Evolutionary conservation across 2,888 invertebrate genomes (phyloP), one percentile per base, ranked within the genome.

Genomic region (Sphaerolaimus hirsutus): DNA sequence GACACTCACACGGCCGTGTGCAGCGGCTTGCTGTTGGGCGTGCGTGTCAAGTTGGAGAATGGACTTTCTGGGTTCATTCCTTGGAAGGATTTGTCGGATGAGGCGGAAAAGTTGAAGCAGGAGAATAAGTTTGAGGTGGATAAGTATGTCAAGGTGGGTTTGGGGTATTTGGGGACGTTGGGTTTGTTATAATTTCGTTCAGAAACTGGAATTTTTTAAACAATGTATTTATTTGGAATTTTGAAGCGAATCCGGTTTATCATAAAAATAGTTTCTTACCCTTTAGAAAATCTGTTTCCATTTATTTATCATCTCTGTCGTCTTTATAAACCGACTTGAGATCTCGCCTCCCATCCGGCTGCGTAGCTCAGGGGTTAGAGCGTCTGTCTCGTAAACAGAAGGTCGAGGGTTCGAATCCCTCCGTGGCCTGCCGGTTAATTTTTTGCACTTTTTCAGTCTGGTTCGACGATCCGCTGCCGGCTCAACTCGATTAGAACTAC

Each of bases 1-100:
- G 91, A 93, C 66, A 91, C 91, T 69, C 91, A 93, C 66, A 81
- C 83, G 1, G 83, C 81, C 26, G 65, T 61, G 32, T 97, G 97
- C 67, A 89, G 84, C 0, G 97, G 97, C 0, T 81, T 84, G 63
- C 83, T 93, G 0, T 80, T 81, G 0, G 97, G 97, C 1, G 79
- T 97, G 0, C 75, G 81, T 49, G 71, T 84, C 37, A 72, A 81
- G 0, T 68, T 97, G 2, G 93, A 97, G 66, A 97, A 97, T 64
- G 81, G 81, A 0, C 60, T 72, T 32, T 78, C 77, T 17, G 89
- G 89, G 0, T 91, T 87, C 64, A 81, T 93, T 57, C 82, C 82
- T 59, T 80, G 84, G 48, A 82, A 82, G 66, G 83, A 84, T 67
- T 70, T 93, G 37, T 87, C 87, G 1, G 89, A 93, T 64, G 80